Base-by-base conservation (phyloP, 2,888 invertebrate species). In the Venustoraphidia nigricollis region DNA sequence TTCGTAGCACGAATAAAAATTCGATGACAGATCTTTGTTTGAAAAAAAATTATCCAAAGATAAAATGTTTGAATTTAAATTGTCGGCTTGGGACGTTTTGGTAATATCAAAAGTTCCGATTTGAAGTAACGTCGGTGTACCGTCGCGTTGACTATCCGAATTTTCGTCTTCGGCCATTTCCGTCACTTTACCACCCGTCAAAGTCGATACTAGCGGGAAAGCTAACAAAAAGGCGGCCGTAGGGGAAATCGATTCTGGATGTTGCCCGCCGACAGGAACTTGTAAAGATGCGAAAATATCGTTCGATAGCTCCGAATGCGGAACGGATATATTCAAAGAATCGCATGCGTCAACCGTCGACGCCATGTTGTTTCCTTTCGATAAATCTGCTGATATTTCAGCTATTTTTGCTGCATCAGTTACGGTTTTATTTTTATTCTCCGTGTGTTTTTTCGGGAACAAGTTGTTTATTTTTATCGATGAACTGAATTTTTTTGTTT, bases 201-300 rank as follows among this genome's bases (percentile, higher is more conserved):
- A 58, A 5, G 75, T 73, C 1, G 76, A 82, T 0, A 85, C 85
- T 44, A 84, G 63, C 1, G 85, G 85, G 58, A 84, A 85, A 2
- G 83, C 80, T 68, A 82, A 73, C 10, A 85, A 66, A 60, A 84
- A 84, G 2, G 85, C 85, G 10, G 84, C 85, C 2, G 84, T 84
- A 6, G 85, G 84, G 2, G 84, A 84, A 45, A 77, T 75, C 1
- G 77, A 75, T 57, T 76, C 75, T 3, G 76, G 70, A 62, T 74
- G 71, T 57, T 72, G 70, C 13, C 2, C 64, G 62, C 39, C 45
- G 10, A 65, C 53, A 9, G 75, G 73, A 9, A 76, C 76, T 59
- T 75, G 73, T 34, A 78, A 62, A 8, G 76, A 73, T 1, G 75
- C 74, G 58, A 77, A 77, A 50, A 77, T 69, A 59, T 77, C 77